Evolutionary conservation across 2,888 invertebrate genomes (phyloP).

Genomic region (Lymantria monacha): DNA sequence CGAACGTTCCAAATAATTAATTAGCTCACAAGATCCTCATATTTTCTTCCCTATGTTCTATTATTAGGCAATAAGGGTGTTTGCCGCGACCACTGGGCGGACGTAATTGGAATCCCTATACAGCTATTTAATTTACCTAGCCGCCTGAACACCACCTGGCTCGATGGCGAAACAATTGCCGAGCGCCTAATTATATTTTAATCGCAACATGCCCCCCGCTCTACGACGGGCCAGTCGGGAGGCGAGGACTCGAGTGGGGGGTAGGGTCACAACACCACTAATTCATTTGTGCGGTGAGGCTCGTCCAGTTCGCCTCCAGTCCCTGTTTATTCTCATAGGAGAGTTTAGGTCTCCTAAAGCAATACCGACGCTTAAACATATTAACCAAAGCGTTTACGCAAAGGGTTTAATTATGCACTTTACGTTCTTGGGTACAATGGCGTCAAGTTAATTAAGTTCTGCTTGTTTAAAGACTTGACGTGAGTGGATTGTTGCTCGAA

Average conservation of each 20-base stretch:
- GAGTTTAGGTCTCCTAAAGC: constrained; percentile 78
- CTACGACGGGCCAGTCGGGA: constrained; percentile 35
- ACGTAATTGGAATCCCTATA: constrained; percentile 75
- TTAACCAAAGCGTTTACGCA: constrained; percentile 76
- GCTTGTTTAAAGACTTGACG: constrained; percentile 71
- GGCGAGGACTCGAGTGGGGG: constrained; percentile 29
- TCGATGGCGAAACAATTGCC: constrained; percentile 80
- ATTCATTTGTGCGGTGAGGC: constrained; percentile 74
- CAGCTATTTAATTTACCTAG: constrained; percentile 78
- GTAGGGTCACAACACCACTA: constrained; percentile 59
- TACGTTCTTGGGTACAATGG: constrained; percentile 70
- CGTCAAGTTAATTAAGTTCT: constrained; percentile 76
- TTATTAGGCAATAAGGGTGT: constrained; percentile 75
- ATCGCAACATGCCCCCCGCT: constrained; percentile 68
- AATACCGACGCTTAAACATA: constrained; percentile 77
- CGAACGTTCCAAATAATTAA: constrained; percentile 58
- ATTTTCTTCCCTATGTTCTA: constrained; percentile 55
- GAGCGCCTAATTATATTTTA: constrained; percentile 81
- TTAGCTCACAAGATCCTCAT: constrained; percentile 62
- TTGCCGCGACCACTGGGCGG: constrained; percentile 58
- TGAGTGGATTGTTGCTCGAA: constrained; percentile 55
- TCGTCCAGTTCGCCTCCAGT: constrained; percentile 58
- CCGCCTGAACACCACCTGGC: constrained; percentile 69
- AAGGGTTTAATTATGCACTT: constrained; percentile 77
- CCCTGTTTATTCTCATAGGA: constrained; percentile 79